Evolutionary conservation across 1,140 invertebrate genomes (phyloP), one percentile per base, ranked within the genome.

Genomic region (Bombus waltoni): DNA sequence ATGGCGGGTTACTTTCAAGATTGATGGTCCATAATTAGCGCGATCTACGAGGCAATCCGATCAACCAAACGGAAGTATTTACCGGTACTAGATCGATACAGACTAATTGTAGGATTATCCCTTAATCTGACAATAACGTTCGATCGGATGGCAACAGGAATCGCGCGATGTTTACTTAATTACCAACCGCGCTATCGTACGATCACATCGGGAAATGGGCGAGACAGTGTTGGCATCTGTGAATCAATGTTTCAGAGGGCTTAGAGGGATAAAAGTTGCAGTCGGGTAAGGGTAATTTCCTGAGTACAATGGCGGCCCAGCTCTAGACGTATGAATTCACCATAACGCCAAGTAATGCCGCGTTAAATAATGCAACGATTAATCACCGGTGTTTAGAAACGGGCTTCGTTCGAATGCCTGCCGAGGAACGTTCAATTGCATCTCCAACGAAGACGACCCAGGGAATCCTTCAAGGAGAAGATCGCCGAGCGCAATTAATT

Each of bases 101-200:
- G 44, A 83, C 75, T 83, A 83, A 83, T 78, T 78, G 38, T 70
- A 78, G 47, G 82, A 78, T 83, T 78, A 83, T 83, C 82, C 75
- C 82, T 78, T 78, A 83, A 83, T 77, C 74, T 78, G 82, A 70
- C 47, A 35, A 65, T 78, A 78, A 83, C 75, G 74, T 77, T 38
- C 74, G 74, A 78, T 78, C 71, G 73, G 81, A 18, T n/a, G 81
- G 81, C 15, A 83, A 68, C 74, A 77, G 81, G 73, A 83, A 70
- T 83, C 44, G 62, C 72, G 38, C 59, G n/a, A 78, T 83, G 74
- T 83, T 83, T 83, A 78, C 82, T 83, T 83, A 83, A 78, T 83
- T 70, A 78, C 74, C n/a, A 25, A 47, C 81, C 28, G 15, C 35
- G 35, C 25, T 72, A 40, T 72, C 35, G 44, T 22, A 38, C 57